Conservation (phyloP, 1,140 invertebrate genomes). For the Pteromalus puparum region DNA sequence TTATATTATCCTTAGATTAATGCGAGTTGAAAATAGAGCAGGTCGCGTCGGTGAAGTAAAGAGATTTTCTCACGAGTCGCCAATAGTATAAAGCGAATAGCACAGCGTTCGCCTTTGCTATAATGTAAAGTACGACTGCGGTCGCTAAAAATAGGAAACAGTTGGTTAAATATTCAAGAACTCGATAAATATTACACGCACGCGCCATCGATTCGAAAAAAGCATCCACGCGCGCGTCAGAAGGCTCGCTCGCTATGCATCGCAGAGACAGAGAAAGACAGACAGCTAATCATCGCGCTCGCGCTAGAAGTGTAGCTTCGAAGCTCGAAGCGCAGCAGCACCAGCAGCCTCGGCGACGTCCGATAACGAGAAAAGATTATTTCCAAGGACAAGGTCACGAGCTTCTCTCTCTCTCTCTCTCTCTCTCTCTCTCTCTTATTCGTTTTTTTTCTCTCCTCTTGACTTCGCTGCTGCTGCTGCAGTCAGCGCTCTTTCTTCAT, state of each 20-base stretch:
- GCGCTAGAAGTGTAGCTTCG: neutral
- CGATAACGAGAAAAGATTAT: slow-evolving; percentile 73
- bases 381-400: slow-evolving; percentile 70
- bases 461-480: neutral
- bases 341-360: slow-evolving; percentile 63
- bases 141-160: neutral
- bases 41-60: too few relatives aligned
- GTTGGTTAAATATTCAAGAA: neutral
- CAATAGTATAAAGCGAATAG: too few relatives aligned
- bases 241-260: neutral
- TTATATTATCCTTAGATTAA: too few relatives aligned
- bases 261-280: neutral
- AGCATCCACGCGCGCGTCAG: neutral
- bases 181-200: neutral
- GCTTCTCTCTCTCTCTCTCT: too few relatives aligned
- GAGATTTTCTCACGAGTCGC: too few relatives aligned
- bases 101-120: too few relatives aligned
- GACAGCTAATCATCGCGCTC: neutral
- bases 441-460: neutral
- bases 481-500: slow-evolving; percentile 7
- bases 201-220: too few relatives aligned
- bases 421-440: neutral
- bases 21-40: too few relatives aligned
- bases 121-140: too few relatives aligned
- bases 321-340: slow-evolving; percentile 19